phyloP scores from a whole-genome alignment of 2,113 vertebrate species.

The Pterocles burchelli region DNA sequence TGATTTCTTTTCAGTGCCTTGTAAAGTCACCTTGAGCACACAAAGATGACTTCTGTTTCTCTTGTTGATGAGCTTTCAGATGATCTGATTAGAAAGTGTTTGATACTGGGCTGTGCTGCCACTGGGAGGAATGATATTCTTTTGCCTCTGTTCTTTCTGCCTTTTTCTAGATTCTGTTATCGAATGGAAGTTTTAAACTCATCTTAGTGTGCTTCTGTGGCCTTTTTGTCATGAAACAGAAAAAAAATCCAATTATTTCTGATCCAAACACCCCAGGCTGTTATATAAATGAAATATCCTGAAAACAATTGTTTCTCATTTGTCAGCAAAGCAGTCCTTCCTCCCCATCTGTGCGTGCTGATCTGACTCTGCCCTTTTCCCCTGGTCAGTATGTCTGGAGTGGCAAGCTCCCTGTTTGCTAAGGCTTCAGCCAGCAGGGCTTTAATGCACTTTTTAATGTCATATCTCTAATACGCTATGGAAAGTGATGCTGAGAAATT shows the following conservation, averaged over 20 bases:
- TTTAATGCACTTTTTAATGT: background rate
- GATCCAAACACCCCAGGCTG: background rate
- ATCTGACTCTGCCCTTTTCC: background rate
- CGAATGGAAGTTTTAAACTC: background rate
- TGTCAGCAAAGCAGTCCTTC: background rate
- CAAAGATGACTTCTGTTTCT: background rate
- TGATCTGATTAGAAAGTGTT: background rate
- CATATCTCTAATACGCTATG: background rate
- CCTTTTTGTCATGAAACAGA: background rate
- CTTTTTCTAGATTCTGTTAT: background rate
- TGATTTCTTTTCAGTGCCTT: background rate
- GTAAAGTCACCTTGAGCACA: constrained; percentile 8
- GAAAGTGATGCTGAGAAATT: background rate
- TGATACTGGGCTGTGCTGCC: background rate
- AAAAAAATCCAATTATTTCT: background rate
- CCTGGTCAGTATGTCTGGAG: fast-evolving
- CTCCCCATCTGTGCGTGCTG: fast-evolving
- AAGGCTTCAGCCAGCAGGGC: background rate
- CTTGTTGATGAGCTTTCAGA: background rate
- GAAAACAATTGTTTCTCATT: background rate
- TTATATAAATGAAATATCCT: background rate
- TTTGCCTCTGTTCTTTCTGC: background rate
- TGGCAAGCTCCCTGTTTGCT: background rate
- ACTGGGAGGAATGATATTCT: background rate
- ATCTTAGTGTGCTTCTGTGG: background rate